These are phyloP conservation scores for Eupeodes latifasciatus DNA, from an alignment of 2,888 invertebrate species.

Conservation along the genomic window DNA sequence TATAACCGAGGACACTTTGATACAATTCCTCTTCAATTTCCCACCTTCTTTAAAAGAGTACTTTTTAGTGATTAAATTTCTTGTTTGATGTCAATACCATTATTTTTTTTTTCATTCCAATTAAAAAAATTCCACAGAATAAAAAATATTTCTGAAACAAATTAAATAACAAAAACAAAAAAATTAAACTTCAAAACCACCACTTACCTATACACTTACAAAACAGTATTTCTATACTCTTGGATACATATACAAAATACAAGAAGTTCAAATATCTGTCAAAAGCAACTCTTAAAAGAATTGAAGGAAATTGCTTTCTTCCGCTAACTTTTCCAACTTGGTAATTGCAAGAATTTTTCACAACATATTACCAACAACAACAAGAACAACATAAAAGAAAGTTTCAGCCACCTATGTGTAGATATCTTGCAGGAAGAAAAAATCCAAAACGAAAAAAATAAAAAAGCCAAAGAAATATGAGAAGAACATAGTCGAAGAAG, in stretches of 20 bases:
- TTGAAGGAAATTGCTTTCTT: conserved; percentile 41
- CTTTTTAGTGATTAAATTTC: not conserved
- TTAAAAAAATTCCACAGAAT: not conserved
- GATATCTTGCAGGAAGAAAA: not conserved
- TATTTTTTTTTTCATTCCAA: not conserved
- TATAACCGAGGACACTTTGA: too few species aligned
- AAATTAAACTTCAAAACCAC: not conserved
- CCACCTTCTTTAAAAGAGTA: not conserved
- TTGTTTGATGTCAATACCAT: conserved; percentile 17
- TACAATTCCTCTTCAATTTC: not conserved
- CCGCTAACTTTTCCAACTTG: conserved; percentile 35
- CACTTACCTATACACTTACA: conserved; percentile 6
- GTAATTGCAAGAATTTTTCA: conserved; percentile 32
- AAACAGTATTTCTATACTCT: not conserved
- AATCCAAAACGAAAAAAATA: not conserved
- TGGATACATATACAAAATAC: not conserved
- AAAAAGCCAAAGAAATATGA: not conserved
- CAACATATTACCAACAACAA: conserved; percentile 12
- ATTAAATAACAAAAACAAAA: not conserved
- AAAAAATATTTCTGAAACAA: conserved; percentile 9
- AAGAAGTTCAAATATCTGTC: conserved; percentile 4
- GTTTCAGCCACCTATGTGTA: conserved; percentile 16
- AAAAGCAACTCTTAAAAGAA: conserved; percentile 37
- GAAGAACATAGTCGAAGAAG: conserved; percentile 23
- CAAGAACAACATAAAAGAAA: not conserved